Base-by-base conservation (phyloP, 1,140 invertebrate genomes). In the Lutraria rhynchaena region DNA sequence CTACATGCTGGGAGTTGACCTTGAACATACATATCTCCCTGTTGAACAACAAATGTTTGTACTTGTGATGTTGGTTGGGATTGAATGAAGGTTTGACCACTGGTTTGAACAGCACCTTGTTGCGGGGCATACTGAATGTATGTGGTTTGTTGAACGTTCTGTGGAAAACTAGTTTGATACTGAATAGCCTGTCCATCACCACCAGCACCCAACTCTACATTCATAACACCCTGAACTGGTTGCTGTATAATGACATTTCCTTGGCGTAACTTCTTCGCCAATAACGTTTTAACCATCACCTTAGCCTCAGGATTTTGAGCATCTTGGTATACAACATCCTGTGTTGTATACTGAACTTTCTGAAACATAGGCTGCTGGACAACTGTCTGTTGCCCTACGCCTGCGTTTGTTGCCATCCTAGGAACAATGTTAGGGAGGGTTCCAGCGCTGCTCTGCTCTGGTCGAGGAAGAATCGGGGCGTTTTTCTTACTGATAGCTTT, bases 281-380 rank as follows among this genome's bases (percentile, higher is more conserved):
- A 33, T 17, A 81, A 60, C 33, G 77, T 71, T 51, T 81, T 81
- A n/a, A 81, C 67, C 63, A 81, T 69, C 11, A 70, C 67, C 51
- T 70, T 81, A 41, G 51, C 65, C n/a, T 70, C 77, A 22, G 77
- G 41, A 63, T 81, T 71, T 46, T 81, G 55, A 58, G 33, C 41
- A 44, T 81, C 67, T 35, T 81, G 65, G 41, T 70, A 81, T 7
- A 70, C 55, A n/a, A 81, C 37, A 78, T 81, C 77, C 49, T 81
- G 77, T 17, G 77, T 61, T 7, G 65, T 81, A 7, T 37, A 53
- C 33, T 77, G 75, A 61, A 63, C 58, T 41, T 77, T 77, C 31
- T 55, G 44, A 5, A 61, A 3, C 11, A 75, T 33, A 46, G 73
- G 73, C 63, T 75, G 73, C 15, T 53, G 49, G 9, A 63, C 29